Evolutionary conservation across 53 echinoderm and acorn worm species (phyloP).

Genomic region (Pentamera pediparva): DNA sequence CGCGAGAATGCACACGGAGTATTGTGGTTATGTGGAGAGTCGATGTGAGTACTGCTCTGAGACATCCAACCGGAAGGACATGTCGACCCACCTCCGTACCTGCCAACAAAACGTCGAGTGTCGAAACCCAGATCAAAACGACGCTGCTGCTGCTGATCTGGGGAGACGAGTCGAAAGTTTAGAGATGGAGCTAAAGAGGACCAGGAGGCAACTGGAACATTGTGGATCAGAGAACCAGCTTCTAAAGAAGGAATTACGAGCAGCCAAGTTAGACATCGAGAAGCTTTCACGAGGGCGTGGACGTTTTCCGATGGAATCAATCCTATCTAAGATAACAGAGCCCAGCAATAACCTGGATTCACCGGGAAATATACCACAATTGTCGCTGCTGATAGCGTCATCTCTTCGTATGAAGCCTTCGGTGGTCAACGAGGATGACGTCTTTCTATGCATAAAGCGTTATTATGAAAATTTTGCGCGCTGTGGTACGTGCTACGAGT

Average conservation of each 20-base stretch:
- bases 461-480: slow-evolving; percentile 82
- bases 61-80: slow-evolving; percentile 55
- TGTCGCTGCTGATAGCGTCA: slow-evolving; percentile 76
- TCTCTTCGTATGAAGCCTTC: slow-evolving; percentile 68
- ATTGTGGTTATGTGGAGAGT: slow-evolving; percentile 70
- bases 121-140: slow-evolving; percentile 12
- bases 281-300: slow-evolving; percentile 21
- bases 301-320: neutral
- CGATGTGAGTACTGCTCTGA: slow-evolving; percentile 64
- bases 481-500: slow-evolving; percentile 77
- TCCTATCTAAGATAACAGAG: neutral
- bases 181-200: slow-evolving; percentile 70
- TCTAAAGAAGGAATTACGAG: slow-evolving; percentile 62
- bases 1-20: slow-evolving; percentile 44
- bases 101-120: slow-evolving; percentile 45
- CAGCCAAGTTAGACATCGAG: slow-evolving; percentile 53
- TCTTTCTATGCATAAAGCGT: slow-evolving; percentile 74
- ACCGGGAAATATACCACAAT: slow-evolving; percentile 65
- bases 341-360: neutral
- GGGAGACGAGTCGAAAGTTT: slow-evolving; percentile 45
- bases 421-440: slow-evolving; percentile 53
- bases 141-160: neutral
- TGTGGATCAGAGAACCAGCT: slow-evolving; percentile 58
- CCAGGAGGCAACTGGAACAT: slow-evolving; percentile 61
- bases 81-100: slow-evolving; percentile 51